Evolutionary conservation across 2,797 vertebrate species (phyloP).

Genomic region (Choloepus didactylus): DNA sequence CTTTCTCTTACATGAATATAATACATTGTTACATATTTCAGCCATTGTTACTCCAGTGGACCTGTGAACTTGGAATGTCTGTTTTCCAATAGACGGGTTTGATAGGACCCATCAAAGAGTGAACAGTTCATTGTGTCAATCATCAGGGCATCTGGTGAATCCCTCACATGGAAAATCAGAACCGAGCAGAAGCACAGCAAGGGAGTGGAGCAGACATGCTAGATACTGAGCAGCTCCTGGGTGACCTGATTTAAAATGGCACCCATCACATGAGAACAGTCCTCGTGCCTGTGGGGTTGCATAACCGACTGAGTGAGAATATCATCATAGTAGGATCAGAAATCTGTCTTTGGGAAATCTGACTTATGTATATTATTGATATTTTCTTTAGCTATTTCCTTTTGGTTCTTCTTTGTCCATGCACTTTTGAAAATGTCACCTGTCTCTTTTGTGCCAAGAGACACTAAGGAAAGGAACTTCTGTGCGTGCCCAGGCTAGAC

Average conservation of each 20-base stretch:
- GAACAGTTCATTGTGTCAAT: background rate
- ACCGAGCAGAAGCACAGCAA: background rate
- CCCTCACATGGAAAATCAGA: background rate
- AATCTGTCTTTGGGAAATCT: background rate
- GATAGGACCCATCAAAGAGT: background rate
- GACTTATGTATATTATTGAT: background rate
- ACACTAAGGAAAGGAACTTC: background rate
- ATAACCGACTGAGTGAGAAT: rapidly evolving
- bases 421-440: slow-evolving; percentile 1
- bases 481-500: background rate
- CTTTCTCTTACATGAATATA: background rate
- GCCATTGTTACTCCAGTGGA: background rate
- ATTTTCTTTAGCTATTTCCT: background rate
- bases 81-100: background rate
- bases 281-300: rapidly evolving
- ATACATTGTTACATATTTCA: background rate
- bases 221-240: background rate
- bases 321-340: background rate
- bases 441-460: background rate
- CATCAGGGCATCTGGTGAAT: rapidly evolving
- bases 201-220: no score
- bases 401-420: background rate
- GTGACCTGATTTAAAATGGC: background rate
- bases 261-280: rapidly evolving
- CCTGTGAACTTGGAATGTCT: background rate